phyloP scores from a whole-genome alignment of 2,113 vertebrate genomes.

The Festucalex cinctus region DNA sequence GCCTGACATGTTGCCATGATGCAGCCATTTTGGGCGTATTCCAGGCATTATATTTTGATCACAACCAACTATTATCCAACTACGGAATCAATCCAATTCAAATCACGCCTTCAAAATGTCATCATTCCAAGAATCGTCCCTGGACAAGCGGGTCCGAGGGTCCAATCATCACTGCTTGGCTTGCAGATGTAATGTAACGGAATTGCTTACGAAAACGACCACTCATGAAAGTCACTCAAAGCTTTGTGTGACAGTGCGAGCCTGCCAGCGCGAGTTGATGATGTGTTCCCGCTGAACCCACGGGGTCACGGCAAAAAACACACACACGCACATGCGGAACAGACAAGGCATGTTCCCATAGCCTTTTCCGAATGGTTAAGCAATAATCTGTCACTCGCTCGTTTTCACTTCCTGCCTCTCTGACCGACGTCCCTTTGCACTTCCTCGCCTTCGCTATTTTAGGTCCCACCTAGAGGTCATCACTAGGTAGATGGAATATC shows the following conservation, averaged over 20 bases:
- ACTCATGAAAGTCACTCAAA: background rate
- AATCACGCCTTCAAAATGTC: too few relatives aligned
- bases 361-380: constrained; percentile 71
- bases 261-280: constrained; percentile 11
- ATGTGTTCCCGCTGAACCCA: constrained; percentile 47
- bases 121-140: too few relatives aligned
- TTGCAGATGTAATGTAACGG: background rate
- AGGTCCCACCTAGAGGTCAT: background rate
- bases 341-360: constrained; percentile 65
- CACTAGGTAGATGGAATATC: background rate
- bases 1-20: background rate
- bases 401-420: constrained; percentile 27
- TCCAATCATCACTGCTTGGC: too few relatives aligned
- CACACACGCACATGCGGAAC: constrained; percentile 20
- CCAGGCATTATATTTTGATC: background rate
- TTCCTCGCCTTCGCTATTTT: constrained; percentile 12
- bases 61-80: background rate
- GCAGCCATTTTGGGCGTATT: background rate
- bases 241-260: background rate
- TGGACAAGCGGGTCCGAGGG: too few relatives aligned
- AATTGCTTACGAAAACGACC: background rate
- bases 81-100: background rate
- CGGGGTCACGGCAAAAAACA: constrained; percentile 41
- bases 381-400: constrained; percentile 58
- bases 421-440: constrained; percentile 4